Evolutionary conservation across 1,140 invertebrate genomes (phyloP).

Genomic region (Chrysoperla carnea): DNA sequence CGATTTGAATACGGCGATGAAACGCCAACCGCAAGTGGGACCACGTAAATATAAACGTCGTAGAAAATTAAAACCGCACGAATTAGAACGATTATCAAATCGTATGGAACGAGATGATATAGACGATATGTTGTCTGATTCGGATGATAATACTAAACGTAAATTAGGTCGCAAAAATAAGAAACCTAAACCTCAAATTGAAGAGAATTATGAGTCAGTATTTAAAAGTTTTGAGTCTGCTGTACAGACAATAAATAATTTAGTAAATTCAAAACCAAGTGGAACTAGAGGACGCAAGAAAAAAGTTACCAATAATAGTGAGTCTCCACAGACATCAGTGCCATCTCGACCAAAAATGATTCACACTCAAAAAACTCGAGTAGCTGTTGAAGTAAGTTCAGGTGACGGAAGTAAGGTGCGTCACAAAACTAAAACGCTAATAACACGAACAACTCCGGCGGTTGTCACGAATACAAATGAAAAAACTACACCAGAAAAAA

Average conservation of each 20-base stretch:
- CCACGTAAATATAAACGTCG: conserved; percentile 63
- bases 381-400: conserved; percentile 26
- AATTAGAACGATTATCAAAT: conserved; percentile 25
- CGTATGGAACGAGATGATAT: conserved; percentile 16
- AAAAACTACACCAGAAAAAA: conserved; percentile 11
- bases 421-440: conserved; percentile 36
- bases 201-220: conserved; percentile 27
- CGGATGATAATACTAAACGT: conserved; percentile 27
- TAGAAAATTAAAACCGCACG: conserved; percentile 48
- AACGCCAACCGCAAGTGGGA: conserved; percentile 53
- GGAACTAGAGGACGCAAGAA: conserved; percentile 19
- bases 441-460: conserved; percentile 31
- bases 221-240: conserved; percentile 31
- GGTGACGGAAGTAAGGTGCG: conserved; percentile 29
- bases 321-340: conserved; percentile 12
- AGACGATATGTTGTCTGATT: conserved; percentile 21
- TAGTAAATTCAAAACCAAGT: conserved; percentile 21
- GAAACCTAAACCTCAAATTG: conserved; percentile 15
- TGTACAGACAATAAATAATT: conserved; percentile 31
- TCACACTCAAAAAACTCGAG: conserved; percentile 44
- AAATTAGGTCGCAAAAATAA: conserved; percentile 24
- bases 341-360: conserved; percentile 49
- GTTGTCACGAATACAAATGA: conserved; percentile 21
- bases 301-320: conserved; percentile 13
- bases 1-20: conserved; percentile 62